A percentile compares a stretch with the other conserved stretches of the same genome.
These are phyloP conservation scores for Coremacera marginata DNA, from an alignment of 2,888 invertebrate genomes.

Conservation along the genomic window DNA sequence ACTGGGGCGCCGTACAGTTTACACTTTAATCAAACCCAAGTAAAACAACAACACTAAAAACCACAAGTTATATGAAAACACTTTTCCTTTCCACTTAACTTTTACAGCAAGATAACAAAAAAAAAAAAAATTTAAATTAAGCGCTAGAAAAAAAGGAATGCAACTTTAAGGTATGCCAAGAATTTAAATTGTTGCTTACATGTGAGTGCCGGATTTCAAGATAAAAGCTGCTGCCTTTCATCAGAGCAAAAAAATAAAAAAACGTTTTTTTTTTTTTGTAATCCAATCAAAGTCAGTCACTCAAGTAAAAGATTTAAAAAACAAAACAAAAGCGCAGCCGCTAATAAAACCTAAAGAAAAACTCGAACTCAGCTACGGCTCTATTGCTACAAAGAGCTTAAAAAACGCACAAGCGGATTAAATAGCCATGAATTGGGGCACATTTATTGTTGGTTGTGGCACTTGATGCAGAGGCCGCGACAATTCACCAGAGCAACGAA, in stretches of 20 bases:
- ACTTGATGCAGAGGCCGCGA: background rate
- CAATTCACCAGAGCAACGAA: background rate
- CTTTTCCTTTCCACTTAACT: conserved; percentile 3
- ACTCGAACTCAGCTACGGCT: background rate
- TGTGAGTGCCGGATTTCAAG: background rate
- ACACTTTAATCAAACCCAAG: too few species aligned
- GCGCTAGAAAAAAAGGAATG: background rate
- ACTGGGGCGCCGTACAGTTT: too few species aligned
- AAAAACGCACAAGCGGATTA: conserved; percentile 3
- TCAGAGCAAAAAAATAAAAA: too few species aligned
- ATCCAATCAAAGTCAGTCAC: background rate
- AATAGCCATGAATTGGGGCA: conserved; percentile 5
- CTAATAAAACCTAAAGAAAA: too few species aligned
- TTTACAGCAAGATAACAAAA: background rate
- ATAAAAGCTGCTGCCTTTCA: too few species aligned
- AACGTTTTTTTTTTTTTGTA: too few species aligned
- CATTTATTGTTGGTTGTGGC: background rate
- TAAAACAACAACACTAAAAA: too few species aligned
- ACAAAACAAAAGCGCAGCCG: background rate
- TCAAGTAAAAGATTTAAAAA: background rate
- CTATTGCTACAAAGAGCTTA: background rate
- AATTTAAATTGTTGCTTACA: background rate
- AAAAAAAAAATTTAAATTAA: background rate
- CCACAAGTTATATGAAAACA: background rate
- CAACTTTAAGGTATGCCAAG: background rate